phyloP scores from a whole-genome alignment of 2,797 vertebrate genomes.

The Sus cebifrons region DNA sequence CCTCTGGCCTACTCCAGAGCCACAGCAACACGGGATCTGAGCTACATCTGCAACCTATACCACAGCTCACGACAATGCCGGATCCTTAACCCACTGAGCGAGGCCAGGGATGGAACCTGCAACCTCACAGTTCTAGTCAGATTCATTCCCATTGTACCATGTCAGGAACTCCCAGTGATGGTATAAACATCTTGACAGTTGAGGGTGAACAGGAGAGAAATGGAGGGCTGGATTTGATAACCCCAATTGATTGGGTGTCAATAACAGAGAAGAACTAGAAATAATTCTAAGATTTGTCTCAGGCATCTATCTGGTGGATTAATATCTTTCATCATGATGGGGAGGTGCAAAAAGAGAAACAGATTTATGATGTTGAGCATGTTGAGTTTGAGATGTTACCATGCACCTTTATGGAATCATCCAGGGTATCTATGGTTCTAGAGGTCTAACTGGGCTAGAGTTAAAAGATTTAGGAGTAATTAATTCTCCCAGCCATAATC shows the following conservation, averaged over 20 bases:
- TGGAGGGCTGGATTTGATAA: neutral
- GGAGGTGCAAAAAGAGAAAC: neutral
- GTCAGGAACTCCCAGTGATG: no score
- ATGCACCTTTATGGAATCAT: neutral
- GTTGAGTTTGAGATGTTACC: neutral
- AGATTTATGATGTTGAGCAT: neutral
- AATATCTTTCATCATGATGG: neutral
- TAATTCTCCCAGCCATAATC: neutral
- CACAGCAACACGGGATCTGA: no score
- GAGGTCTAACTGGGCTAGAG: neutral
- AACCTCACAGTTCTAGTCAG: no score
- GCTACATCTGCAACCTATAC: no score
- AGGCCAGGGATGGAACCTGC: no score
- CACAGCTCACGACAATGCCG: no score
- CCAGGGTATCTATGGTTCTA: neutral
- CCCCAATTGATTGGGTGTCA: neutral
- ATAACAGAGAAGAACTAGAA: neutral
- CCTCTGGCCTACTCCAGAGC: no score
- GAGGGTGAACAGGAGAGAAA: neutral
- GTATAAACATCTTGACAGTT: neutral
- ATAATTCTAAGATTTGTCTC: neutral
- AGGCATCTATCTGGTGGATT: neutral
- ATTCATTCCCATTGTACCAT: no score
- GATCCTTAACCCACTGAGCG: no score
- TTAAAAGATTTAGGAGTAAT: neutral